Conservation (phyloP, 2,113 vertebrate species). For the Chaenogobius annularis region DNA sequence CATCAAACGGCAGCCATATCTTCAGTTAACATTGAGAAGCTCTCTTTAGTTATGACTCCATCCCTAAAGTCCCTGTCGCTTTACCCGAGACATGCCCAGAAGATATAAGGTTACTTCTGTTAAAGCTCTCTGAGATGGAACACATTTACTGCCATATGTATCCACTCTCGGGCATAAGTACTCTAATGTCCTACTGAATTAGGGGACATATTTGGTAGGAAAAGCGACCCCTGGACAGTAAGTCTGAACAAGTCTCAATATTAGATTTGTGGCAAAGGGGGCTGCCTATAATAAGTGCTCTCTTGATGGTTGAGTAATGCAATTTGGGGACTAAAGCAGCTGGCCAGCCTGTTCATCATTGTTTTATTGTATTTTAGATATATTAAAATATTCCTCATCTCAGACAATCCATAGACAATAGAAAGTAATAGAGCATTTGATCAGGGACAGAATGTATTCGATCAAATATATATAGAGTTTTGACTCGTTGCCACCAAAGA, state of each 20-base stretch:
- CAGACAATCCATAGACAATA: slow-evolving; percentile 8
- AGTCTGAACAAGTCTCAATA: slow-evolving; percentile 46
- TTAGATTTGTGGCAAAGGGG: slow-evolving; percentile 48
- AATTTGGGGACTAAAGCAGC: slow-evolving; percentile 3
- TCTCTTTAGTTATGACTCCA: slow-evolving; percentile 58
- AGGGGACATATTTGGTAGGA: slow-evolving; percentile 43
- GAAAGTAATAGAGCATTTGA: slow-evolving; percentile 8
- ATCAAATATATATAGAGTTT: slow-evolving; percentile 7
- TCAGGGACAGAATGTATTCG: background rate
- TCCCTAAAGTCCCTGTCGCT: slow-evolving; percentile 20
- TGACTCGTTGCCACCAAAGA: slow-evolving; percentile 6
- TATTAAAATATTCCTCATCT: slow-evolving; percentile 9
- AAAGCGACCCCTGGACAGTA: slow-evolving; percentile 26
- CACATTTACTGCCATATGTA: slow-evolving; percentile 61
- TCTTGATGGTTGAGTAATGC: slow-evolving; percentile 11
- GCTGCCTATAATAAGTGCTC: slow-evolving; percentile 34
- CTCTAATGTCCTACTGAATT: slow-evolving; percentile 41
- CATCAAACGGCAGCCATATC: slow-evolving; percentile 39
- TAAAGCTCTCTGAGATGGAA: slow-evolving; percentile 66
- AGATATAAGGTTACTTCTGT: slow-evolving; percentile 65
- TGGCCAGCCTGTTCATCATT: slow-evolving; percentile 9
- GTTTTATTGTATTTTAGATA: slow-evolving; percentile 3
- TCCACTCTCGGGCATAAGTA: slow-evolving; percentile 62
- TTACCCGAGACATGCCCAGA: slow-evolving; percentile 46
- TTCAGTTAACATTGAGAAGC: slow-evolving; percentile 39